Base-by-base conservation (phyloP, 2,888 invertebrate species). In the Cerceris ruficornis region DNA sequence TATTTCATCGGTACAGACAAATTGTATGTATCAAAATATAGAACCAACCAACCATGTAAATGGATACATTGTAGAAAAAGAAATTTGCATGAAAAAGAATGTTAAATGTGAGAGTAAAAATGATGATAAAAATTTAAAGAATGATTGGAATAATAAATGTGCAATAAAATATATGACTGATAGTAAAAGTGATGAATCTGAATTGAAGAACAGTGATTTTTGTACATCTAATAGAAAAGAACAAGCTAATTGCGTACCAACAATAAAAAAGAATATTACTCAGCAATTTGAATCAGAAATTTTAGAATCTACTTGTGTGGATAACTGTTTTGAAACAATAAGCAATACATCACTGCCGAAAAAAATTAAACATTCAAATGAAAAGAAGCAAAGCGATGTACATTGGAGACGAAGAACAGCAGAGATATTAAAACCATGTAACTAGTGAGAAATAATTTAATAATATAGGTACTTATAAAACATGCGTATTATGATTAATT, bases 401-500 rank as follows among this genome's bases (percentile, higher is more conserved):
- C 87, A 88, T 57, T 88, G 88, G 88, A 82, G 86, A 74, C 82
- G 88, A 6, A 85, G 86, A 81, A 87, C 82, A 14, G 82, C 86
- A 8, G 87, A 89, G 67, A 86, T 54, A 15, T 67, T 81, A 9
- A 77, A 81, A 62, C 64, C 65, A n/a, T 64, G 11, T 59, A 54
- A 55, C 61, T 49, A 60, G 50, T 67, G 15, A 73, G 7, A n/a
- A 28, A 50, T 15, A 62, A 61, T 17, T 39, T 60, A 57, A 43
- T 43, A 15, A 15, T 58, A 58, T 17, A 28, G 28, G n/a, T n/a
- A n/a, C 28, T 28, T 28, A 28, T 28, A 28, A 28, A 28, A 28
- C 28, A 28, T 28, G 28, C 4, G 28, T 28, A 28, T 28, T 28
- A 28, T 28, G 4, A 28, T 2, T 28, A 28, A 28, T 28, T 28